Evolutionary conservation across 2,888 invertebrate species (phyloP), one percentile per base, ranked within the genome.

Genomic region (Drosophila neutralis): DNA sequence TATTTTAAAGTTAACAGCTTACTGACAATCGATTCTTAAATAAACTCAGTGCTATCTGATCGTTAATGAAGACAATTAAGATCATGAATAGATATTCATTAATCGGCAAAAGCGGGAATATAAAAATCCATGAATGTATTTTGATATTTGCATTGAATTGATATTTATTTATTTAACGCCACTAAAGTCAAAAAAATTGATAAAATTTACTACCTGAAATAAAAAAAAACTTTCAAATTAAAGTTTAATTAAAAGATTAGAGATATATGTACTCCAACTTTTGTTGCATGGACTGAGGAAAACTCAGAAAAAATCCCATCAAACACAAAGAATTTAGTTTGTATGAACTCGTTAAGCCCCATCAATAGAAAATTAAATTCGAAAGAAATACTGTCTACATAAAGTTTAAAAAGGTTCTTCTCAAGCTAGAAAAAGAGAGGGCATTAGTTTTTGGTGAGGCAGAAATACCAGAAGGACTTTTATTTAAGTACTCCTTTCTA

Each of bases 1-100:
- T 27, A 8, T 21, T 52, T 29, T 1, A 36, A 48, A 31, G 13
- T n/a, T 21, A 31, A 8, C 27, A 33, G n/a, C 2, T 18, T 8
- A 21, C 5, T 36, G 10, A 18, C 36, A 36, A 42, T 31, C 13
- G n/a, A 29, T 29, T 38, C 56, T 35, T 6, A 35, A 60, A 60
- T 36, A 52, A 35, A 52, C 33, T 52, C n/a, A 15, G 21, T 42
- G 29, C 15, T 57, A 31, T 42, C 57, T 36, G 60, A 60, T 21
- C 27, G n/a, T 10, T 35, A 40, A 31, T 29, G 3, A 29, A 38
- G 29, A 56, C 40, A 40, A 29, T 15, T 31, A 29, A 21, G 11
- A 49, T 49, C 29, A 40, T 38, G 29, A 15, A n/a, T 13, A 40
- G 29, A 21, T 40, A 6, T 6, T 15, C 18, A 24, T 27, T 49